phyloP scores from a whole-genome alignment of 2,888 invertebrate genomes.

The Hybos culiciformis region DNA sequence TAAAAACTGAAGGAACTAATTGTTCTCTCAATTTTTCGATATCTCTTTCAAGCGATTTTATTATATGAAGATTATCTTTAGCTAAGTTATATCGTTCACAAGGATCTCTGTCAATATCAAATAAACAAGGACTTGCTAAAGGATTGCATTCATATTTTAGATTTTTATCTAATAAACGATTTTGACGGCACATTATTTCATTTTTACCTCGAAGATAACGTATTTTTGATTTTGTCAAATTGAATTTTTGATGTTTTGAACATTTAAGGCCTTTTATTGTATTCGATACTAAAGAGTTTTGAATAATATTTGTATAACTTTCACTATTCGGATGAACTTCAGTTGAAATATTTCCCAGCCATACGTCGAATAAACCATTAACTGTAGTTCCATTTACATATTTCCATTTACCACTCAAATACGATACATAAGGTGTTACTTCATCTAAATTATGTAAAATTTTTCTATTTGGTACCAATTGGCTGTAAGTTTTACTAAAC shows the following conservation, averaged over 20 bases:
- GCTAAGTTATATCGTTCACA: conserved; percentile 38
- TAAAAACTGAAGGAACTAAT: conserved; percentile 34
- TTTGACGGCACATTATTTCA: conserved; percentile 20
- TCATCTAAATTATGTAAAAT: conserved; percentile 55
- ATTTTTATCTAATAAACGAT: conserved; percentile 11
- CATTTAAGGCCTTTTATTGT: background rate
- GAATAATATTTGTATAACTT: conserved; percentile 12
- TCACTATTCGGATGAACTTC: conserved; percentile 13
- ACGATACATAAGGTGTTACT: conserved; percentile 28
- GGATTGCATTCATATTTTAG: conserved; percentile 25
- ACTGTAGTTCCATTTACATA: conserved; percentile 18
- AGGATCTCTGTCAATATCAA: conserved; percentile 40
- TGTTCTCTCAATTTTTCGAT: conserved; percentile 35
- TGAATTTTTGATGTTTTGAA: conserved; percentile 11
- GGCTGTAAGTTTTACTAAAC: conserved; percentile 28
- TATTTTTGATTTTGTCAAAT: conserved; percentile 18
- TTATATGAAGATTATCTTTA: conserved; percentile 19
- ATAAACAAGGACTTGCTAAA: conserved; percentile 34
- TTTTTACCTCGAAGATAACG: conserved; percentile 20
- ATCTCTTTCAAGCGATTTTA: conserved; percentile 34
- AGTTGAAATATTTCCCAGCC: conserved; percentile 14
- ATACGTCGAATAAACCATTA: conserved; percentile 15
- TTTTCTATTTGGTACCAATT: conserved; percentile 36
- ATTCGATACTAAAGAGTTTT: conserved; percentile 8
- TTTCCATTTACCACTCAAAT: conserved; percentile 17